These are phyloP conservation scores for Cheilosia pagana DNA, from an alignment of 2,888 invertebrate species.

Conservation along the genomic window DNA sequence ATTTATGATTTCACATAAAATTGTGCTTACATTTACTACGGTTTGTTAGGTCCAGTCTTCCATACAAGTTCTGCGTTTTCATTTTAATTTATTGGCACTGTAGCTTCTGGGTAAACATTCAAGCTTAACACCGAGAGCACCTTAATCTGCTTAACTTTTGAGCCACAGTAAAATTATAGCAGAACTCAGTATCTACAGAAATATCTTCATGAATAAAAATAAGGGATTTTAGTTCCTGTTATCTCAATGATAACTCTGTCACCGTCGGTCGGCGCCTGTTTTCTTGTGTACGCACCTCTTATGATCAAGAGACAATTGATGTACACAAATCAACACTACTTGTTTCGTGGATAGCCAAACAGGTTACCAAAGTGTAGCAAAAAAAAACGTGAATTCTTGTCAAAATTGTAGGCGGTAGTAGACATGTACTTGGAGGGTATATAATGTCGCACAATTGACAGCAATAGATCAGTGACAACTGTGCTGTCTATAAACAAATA, in stretches of 20 bases:
- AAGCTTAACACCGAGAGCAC: too few relatives aligned
- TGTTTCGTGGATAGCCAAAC: background rate
- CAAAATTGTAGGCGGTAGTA: background rate
- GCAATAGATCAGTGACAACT: slow-evolving; percentile 30
- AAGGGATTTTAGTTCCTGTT: background rate
- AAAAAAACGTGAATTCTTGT: background rate
- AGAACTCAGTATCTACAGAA: too few relatives aligned
- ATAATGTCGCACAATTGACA: slow-evolving; percentile 6
- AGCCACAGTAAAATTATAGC: too few relatives aligned
- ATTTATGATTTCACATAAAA: too few relatives aligned
- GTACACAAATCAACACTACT: background rate
- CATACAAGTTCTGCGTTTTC: too few relatives aligned
- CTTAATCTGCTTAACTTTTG: too few relatives aligned
- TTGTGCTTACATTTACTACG: too few relatives aligned
- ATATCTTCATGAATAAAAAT: too few relatives aligned
- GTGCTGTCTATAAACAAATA: background rate
- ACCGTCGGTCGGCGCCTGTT: background rate
- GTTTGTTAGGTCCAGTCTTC: too few relatives aligned
- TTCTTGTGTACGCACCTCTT: background rate
- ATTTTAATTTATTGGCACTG: too few relatives aligned
- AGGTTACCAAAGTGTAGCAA: background rate
- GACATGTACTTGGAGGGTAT: slow-evolving; percentile 1
- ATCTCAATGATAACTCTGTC: background rate
- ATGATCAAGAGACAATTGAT: background rate
- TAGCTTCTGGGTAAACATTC: too few relatives aligned